Conservation (phyloP, 2,797 vertebrate species). For the Eulemur rubriventer region DNA sequence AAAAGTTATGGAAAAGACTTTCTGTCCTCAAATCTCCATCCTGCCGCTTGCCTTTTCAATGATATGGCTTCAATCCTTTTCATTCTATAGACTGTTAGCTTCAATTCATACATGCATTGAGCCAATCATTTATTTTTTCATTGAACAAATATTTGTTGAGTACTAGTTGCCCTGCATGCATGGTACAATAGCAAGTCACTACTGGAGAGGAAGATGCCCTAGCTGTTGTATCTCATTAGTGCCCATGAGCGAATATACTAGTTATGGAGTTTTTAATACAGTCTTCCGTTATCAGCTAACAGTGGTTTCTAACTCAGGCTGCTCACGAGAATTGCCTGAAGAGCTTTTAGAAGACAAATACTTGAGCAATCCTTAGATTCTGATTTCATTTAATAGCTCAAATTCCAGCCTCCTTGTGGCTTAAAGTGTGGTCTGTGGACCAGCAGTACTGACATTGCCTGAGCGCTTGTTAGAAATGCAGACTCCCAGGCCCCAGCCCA, state of each 20-base stretch:
- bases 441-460: neutral
- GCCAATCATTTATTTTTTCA: neutral
- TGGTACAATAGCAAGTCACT: neutral
- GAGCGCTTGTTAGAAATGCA: neutral
- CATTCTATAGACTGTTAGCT: neutral
- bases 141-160: neutral
- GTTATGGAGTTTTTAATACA: neutral
- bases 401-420: neutral
- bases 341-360: neutral
- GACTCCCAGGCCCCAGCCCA: neutral
- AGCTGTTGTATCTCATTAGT: neutral
- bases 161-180: neutral
- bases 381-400: neutral
- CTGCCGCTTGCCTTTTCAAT: neutral
- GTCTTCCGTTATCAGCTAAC: neutral
- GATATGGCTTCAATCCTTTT: neutral
- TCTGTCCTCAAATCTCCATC: neutral
- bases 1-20: neutral
- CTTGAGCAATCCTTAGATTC: neutral
- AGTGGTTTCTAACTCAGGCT: neutral
- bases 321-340: neutral
- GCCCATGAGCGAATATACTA: neutral
- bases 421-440: neutral
- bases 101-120: neutral
- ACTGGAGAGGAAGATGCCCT: neutral